Percentiles rank a stretch among this genome's conserved stretches.
phyloP scores from a whole-genome alignment of 2,888 invertebrate genomes.

The Melipona bicolor region DNA sequence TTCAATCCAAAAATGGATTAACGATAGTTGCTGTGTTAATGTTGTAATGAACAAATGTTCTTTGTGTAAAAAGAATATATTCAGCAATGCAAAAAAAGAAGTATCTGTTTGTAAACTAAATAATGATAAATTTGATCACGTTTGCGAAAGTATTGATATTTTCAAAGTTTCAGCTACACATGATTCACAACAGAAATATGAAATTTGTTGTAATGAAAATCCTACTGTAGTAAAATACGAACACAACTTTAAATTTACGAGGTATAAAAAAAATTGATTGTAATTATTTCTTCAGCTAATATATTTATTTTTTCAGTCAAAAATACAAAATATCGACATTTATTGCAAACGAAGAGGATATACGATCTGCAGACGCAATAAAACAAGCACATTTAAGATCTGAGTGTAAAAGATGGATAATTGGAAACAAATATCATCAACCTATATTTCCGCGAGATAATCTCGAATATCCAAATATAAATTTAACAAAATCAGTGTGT shows the following conservation, averaged over 20 bases:
- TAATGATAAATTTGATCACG: constrained; percentile 60
- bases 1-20: constrained; percentile 78
- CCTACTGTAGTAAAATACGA: constrained; percentile 35
- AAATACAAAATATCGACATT: constrained; percentile 71
- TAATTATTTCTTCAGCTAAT: neutral
- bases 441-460: constrained; percentile 78
- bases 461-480: constrained; percentile 70
- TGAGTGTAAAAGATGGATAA: constrained; percentile 75
- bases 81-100: constrained; percentile 29
- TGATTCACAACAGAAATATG: constrained; percentile 61
- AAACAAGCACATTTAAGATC: constrained; percentile 74
- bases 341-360: constrained; percentile 84
- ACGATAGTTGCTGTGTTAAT: constrained; percentile 79
- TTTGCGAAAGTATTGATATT: constrained; percentile 77
- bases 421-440: constrained; percentile 79
- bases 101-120: constrained; percentile 68
- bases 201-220: constrained; percentile 71
- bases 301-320: constrained; percentile 22
- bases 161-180: constrained; percentile 65
- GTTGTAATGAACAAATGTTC: constrained; percentile 79
- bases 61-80: constrained; percentile 67
- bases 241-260: constrained; percentile 48
- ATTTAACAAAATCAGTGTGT: constrained; percentile 74
- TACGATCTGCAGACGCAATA: constrained; percentile 86
- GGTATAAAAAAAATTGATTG: constrained; percentile 39